These are phyloP conservation scores for Brachionichthys hirsutus DNA, from an alignment of 2,113 vertebrate genomes.

Conservation along the genomic window DNA sequence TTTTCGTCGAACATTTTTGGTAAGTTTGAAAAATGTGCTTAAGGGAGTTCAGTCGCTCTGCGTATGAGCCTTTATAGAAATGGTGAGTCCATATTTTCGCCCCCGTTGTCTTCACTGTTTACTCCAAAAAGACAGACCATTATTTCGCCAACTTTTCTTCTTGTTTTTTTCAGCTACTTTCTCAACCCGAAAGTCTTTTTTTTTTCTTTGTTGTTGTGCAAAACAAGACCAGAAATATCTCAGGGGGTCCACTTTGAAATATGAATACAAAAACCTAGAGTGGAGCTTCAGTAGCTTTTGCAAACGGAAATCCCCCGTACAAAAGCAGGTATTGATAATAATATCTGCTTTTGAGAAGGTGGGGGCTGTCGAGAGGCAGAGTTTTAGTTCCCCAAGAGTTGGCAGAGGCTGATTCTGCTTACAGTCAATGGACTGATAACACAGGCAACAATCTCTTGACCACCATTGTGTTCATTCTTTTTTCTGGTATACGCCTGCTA, in stretches of 20 bases:
- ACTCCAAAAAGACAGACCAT: constrained; percentile 10
- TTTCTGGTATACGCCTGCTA: no score
- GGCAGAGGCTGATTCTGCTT: constrained; percentile 9
- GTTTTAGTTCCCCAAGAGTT: not conserved
- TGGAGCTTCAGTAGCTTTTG: no score
- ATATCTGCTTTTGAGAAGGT: not conserved
- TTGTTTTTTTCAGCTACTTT: constrained; percentile 13
- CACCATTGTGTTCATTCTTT: not conserved
- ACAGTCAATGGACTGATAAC: constrained; percentile 26
- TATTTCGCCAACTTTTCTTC: constrained; percentile 13
- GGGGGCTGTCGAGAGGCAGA: constrained; percentile 4
- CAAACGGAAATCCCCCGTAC: no score
- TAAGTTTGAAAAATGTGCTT: constrained; percentile 49
- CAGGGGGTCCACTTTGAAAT: not conserved
- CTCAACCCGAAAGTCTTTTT: not conserved
- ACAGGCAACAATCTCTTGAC: constrained; percentile 23
- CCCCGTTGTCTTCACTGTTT: constrained; percentile 7
- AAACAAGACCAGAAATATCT: constrained; percentile 14
- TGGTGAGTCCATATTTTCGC: constrained; percentile 9
- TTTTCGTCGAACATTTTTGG: constrained; percentile 47
- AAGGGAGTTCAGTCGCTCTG: constrained; percentile 8
- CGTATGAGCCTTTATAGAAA: constrained; percentile 18
- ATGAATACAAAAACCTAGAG: not conserved
- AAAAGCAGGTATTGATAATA: not conserved
- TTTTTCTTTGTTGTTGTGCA: not conserved